A percentile compares a stretch with the other conserved stretches of the same genome.
Evolutionary conservation across 2,797 vertebrate species (phyloP).

Genomic region (Choloepus didactylus): DNA sequence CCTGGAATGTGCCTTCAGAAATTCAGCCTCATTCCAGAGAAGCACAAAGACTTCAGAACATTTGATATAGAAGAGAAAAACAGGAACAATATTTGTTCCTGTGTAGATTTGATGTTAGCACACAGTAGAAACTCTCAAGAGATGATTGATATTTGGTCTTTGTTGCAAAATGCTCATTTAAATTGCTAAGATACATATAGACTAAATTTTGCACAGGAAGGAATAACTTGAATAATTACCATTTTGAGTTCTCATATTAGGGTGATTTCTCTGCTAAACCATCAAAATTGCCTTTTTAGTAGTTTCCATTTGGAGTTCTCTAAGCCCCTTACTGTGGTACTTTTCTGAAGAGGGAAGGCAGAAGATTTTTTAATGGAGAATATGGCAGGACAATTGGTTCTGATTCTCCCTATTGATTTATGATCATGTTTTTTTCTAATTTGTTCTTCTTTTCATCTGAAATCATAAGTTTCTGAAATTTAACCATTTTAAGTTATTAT

Average conservation of each 20-base stretch:
- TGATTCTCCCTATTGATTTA: constrained; percentile 67
- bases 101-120: constrained; percentile 96
- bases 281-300: constrained; percentile 77
- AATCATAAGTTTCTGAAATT: constrained; percentile 73
- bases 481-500: constrained; percentile 68
- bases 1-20: constrained; percentile 98
- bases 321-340: constrained; percentile 57
- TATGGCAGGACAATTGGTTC: constrained; percentile 70
- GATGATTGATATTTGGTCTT: constrained; percentile 97
- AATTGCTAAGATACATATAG: constrained; percentile 88
- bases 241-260: constrained; percentile 60
- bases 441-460: constrained; percentile 17
- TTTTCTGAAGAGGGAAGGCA: constrained; percentile 74
- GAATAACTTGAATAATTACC: constrained; percentile 70
- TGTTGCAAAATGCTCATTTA: constrained; percentile 91
- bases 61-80: constrained; percentile 98
- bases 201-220: constrained; percentile 75
- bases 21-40: constrained; percentile 94
- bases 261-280: constrained; percentile 69
- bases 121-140: constrained; percentile 97
- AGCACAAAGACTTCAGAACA: constrained; percentile 97
- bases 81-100: constrained; percentile 95
- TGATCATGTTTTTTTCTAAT: constrained; percentile 80
- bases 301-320: constrained; percentile 16
- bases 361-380: constrained; percentile 62